These are phyloP conservation scores for Oxystoma pomonae DNA, from an alignment of 2,888 invertebrate species.

Conservation along the genomic window DNA sequence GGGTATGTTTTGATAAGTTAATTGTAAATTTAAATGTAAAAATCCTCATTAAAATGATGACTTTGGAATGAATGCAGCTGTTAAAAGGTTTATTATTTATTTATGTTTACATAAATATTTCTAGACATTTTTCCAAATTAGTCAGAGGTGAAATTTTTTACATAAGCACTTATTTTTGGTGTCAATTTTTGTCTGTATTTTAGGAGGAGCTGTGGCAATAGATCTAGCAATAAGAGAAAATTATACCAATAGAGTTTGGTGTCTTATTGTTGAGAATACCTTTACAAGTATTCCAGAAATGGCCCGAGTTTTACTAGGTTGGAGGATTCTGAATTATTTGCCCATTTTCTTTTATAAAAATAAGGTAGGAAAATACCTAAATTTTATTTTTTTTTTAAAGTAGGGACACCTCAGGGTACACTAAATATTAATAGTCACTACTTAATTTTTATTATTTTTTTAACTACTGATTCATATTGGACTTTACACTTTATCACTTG, in stretches of 20 bases:
- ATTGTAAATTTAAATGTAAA: too few species aligned
- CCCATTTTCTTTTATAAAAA: conserved; percentile 87
- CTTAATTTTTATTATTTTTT: too few species aligned
- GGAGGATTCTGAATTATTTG: conserved; percentile 67
- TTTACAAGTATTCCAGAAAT: conserved; percentile 94
- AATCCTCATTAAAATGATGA: too few species aligned
- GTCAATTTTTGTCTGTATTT: conserved; percentile 5
- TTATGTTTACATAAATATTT: conserved; percentile 2
- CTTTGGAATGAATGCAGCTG: neutral
- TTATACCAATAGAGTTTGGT: conserved; percentile 77
- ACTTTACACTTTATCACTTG: too few species aligned
- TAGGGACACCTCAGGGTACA: too few species aligned
- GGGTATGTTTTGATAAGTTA: too few species aligned
- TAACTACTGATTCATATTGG: too few species aligned
- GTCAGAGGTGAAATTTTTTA: conserved; percentile 4
- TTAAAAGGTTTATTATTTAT: neutral
- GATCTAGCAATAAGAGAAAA: conserved; percentile 75
- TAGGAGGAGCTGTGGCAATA: conserved; percentile 89
- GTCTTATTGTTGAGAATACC: conserved; percentile 88
- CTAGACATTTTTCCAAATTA: conserved; percentile 3
- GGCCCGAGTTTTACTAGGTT: conserved; percentile 77
- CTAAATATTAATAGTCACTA: too few species aligned
- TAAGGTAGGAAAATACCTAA: conserved; percentile 69
- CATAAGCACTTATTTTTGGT: neutral
- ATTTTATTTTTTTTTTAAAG: too few species aligned